Evolutionary conservation across 2,797 vertebrate genomes (phyloP).

Genomic region (Macropodus opercularis): DNA sequence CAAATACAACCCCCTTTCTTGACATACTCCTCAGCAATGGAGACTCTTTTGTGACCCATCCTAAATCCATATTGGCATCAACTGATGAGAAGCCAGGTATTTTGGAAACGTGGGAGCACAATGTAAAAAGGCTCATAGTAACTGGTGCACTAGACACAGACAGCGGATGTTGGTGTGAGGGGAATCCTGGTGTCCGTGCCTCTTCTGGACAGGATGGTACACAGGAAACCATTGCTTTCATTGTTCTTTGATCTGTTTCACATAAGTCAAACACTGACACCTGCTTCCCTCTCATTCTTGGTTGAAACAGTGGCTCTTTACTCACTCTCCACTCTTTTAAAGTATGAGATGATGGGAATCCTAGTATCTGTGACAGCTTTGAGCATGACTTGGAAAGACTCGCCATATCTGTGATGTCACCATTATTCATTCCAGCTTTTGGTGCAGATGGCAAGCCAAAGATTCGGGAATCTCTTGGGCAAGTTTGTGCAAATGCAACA

Average conservation of each 20-base stretch:
- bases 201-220: constrained; percentile 59
- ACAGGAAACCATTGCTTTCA: constrained; percentile 56
- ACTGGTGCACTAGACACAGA: too few relatives aligned
- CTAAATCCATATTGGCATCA: constrained; percentile 13
- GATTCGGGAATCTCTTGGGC: constrained; percentile 50
- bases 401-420: constrained; percentile 43
- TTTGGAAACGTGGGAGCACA: constrained; percentile 49
- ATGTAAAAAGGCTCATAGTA: neutral
- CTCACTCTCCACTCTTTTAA: constrained; percentile 49
- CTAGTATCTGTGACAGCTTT: constrained; percentile 54
- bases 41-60: constrained; percentile 36
- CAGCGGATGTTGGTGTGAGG: constrained; percentile 51
- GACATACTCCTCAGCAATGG: constrained; percentile 26
- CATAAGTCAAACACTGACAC: constrained; percentile 2
- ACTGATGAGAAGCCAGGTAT: constrained; percentile 62
- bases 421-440: constrained; percentile 21
- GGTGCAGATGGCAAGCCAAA: constrained; percentile 59
- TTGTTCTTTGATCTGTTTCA: constrained; percentile 27
- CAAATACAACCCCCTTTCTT: constrained; percentile 21
- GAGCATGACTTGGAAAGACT: constrained; percentile 36
- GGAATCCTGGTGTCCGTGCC: constrained; percentile 48
- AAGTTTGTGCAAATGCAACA: constrained; percentile 52
- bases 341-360: constrained; percentile 47
- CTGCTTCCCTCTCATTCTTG: constrained; percentile 26
- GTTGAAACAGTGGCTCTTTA: constrained; percentile 38